Percentiles rank a stretch among this genome's conserved stretches.
Conservation (phyloP, 2,113 vertebrate genomes). For the Lepisosteus osseus region DNA sequence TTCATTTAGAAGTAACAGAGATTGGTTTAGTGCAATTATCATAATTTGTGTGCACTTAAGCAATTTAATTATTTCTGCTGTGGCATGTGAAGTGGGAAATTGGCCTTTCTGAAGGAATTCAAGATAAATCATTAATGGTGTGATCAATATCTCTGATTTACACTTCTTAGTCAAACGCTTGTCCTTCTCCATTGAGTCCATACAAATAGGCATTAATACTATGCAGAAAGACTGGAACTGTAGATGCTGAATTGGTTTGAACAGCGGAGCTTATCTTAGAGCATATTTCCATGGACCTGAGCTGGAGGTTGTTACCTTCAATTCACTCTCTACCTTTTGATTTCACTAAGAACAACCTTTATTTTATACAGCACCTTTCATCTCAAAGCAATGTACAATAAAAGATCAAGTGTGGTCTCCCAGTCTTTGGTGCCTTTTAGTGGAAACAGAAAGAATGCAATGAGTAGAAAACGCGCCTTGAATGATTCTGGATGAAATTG, state of each 20-base stretch:
- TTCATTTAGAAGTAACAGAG: not conserved
- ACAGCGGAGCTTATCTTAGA: not conserved
- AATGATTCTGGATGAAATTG: too few relatives aligned
- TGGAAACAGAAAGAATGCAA: too few relatives aligned
- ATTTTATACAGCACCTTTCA: too few relatives aligned
- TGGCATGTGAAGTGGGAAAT: slow-evolving; percentile 11
- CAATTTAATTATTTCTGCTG: slow-evolving; percentile 8
- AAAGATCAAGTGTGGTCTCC: too few relatives aligned
- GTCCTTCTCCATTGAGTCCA: not conserved
- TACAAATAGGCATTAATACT: slow-evolving; percentile 2
- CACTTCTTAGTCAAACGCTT: not conserved
- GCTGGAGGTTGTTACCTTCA: too few relatives aligned
- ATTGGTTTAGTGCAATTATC: slow-evolving; percentile 12
- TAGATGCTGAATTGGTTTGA: not conserved
- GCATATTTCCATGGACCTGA: too few relatives aligned
- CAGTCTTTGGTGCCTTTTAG: too few relatives aligned
- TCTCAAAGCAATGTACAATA: too few relatives aligned
- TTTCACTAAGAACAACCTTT: too few relatives aligned
- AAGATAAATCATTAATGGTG: slow-evolving; percentile 24
- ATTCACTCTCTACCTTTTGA: too few relatives aligned
- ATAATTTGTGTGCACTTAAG: slow-evolving; percentile 13
- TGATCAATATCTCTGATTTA: slow-evolving; percentile 21
- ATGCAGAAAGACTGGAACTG: not conserved
- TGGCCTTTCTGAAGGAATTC: slow-evolving; percentile 13
- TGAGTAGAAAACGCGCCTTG: too few relatives aligned